Evolutionary conservation across 37 sponge, comb jelly and placozoan species (phyloP).

Genomic region (Oscarella lobularis): DNA sequence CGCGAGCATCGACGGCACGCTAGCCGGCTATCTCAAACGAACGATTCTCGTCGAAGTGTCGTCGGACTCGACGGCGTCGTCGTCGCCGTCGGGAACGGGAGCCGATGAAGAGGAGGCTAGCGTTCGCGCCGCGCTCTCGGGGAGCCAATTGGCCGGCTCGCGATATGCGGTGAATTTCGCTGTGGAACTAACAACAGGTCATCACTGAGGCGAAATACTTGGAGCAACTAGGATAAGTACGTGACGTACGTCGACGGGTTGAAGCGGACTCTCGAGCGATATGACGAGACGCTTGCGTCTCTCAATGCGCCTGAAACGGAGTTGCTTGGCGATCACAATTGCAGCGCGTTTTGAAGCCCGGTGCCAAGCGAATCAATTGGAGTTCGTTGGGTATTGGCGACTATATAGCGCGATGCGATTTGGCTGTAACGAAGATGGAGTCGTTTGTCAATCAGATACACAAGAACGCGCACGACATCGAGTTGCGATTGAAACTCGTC

Average conservation of each 20-base stretch:
- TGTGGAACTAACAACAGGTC: slow-evolving; percentile 72
- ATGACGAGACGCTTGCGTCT: slow-evolving; percentile 14
- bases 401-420: slow-evolving; percentile 79
- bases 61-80: background rate
- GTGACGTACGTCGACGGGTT: slow-evolving; percentile 49
- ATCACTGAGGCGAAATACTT: slow-evolving; percentile 87
- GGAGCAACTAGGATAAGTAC: slow-evolving; percentile 74
- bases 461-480: slow-evolving; percentile 96
- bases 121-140: background rate
- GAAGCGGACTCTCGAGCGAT: slow-evolving; percentile 46
- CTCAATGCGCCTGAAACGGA: slow-evolving; percentile 26
- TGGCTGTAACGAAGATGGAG: slow-evolving; percentile 91
- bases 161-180: slow-evolving; percentile 71
- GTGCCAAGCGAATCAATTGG: slow-evolving; percentile 96
- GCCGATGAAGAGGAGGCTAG: background rate
- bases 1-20: slow-evolving; percentile 35
- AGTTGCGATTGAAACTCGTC: slow-evolving; percentile 70
- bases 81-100: background rate
- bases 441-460: slow-evolving; percentile 88
- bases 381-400: slow-evolving; percentile 95
- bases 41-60: slow-evolving; percentile 58
- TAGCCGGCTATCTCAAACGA: slow-evolving; percentile 69
- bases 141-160: background rate
- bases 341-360: slow-evolving; percentile 72
- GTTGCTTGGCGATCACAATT: slow-evolving; percentile 77